Base-by-base conservation (phyloP, 2,888 invertebrate genomes). In the Catotricha subobsoleta region DNA sequence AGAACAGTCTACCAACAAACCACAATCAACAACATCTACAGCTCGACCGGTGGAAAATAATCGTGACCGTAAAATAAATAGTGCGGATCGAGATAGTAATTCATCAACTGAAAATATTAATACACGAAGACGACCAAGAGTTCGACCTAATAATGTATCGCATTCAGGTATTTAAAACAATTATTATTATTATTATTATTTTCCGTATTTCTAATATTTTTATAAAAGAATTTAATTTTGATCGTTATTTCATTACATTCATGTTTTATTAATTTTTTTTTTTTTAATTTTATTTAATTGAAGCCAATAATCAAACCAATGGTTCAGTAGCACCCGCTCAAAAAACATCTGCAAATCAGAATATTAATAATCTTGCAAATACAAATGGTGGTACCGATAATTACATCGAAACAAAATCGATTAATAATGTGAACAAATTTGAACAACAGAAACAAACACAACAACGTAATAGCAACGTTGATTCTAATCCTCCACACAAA, bases 21-120 rank as follows among this genome's bases (percentile, higher is more conserved):
- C n/a, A n/a, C n/a, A n/a, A n/a, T n/a, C n/a, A 9, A 10, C 6
- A 9, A 28, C 6, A 28, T 10, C 28, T 3, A 10, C 6, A 9
- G 28, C n/a, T 7, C n/a, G n/a, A n/a, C n/a, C n/a, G n/a, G n/a
- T n/a, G n/a, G 20, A 36, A 6, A 16, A 15, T 15, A 16, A 5
- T 9, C 33, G 33, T 18, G 40, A 40, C 31, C 16, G 28, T 28
- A 19, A 38, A 19, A 19, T 28, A 13, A 23, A 16, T 10, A 41
- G 35, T 29, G 23, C 20, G 3, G 41, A 41, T 29, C 19, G 35
- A 35, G 62, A 63, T 52, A 62, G 63, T 48, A 58, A 58, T 53
- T 62, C 62, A 40, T 62, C 62, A 28, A 60, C 56, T 47, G 62
- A 62, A 49, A 60, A 57, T 44, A 60, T 56, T 48, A 54, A 57